These are phyloP conservation scores for Leucophenga montana DNA, from an alignment of 2,888 invertebrate genomes.

Conservation along the genomic window DNA sequence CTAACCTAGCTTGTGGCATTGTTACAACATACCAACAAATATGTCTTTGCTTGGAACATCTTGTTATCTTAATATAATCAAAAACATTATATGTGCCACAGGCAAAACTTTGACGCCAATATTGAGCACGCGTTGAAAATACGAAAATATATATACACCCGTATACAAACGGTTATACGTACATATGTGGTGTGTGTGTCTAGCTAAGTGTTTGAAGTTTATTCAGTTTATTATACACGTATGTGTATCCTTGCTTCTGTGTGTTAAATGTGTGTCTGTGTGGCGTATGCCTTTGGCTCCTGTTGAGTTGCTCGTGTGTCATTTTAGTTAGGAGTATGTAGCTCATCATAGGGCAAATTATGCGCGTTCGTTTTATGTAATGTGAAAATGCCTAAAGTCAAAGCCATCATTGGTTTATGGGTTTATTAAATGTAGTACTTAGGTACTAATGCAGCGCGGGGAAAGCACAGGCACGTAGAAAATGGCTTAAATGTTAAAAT, in stretches of 20 bases:
- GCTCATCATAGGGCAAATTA: background rate
- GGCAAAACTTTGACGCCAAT: slow-evolving; percentile 16
- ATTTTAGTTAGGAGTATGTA: background rate
- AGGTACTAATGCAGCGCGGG: too few relatives aligned
- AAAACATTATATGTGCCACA: slow-evolving; percentile 9
- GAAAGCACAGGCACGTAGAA: too few relatives aligned
- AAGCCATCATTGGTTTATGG: too few relatives aligned
- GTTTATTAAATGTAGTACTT: too few relatives aligned
- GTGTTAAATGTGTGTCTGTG: background rate
- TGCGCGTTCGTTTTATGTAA: too few relatives aligned
- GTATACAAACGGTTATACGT: too few relatives aligned
- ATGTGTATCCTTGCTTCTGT: background rate
- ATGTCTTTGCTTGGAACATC: background rate
- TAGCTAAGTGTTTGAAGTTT: background rate
- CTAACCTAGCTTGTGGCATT: too few relatives aligned
- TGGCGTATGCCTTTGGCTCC: background rate
- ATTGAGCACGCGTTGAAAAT: slow-evolving; percentile 1
- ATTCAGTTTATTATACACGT: too few relatives aligned
- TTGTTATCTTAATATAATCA: slow-evolving; percentile 22
- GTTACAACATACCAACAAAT: background rate
- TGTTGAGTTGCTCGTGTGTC: background rate
- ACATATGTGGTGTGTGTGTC: background rate
- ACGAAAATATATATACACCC: background rate
- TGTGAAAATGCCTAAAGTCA: too few relatives aligned
- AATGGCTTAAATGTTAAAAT: too few relatives aligned